A percentile compares a stretch with the other conserved stretches of the same genome.
These are phyloP conservation scores for Podargus strigoides DNA, from an alignment of 2,797 vertebrate genomes.

Conservation along the genomic window DNA sequence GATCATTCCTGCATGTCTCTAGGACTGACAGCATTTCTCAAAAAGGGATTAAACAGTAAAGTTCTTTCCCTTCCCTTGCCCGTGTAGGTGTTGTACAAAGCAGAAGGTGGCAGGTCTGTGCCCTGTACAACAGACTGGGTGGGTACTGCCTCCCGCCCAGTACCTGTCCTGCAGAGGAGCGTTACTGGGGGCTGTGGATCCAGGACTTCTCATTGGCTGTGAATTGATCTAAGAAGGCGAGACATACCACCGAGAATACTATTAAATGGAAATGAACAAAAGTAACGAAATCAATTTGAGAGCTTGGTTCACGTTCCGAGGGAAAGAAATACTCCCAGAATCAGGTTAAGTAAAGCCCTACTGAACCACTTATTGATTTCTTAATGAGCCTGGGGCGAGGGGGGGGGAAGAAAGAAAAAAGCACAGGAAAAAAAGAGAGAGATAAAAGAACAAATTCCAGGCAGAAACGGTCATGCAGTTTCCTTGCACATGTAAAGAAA, in stretches of 20 bases:
- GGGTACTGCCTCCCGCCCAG: rapidly evolving
- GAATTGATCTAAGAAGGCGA: not conserved
- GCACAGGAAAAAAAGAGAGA: not conserved
- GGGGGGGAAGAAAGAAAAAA: not conserved
- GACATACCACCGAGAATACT: not conserved
- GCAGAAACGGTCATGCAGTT: constrained; percentile 4
- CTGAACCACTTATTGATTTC: constrained; percentile 26
- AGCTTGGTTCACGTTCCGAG: not conserved
- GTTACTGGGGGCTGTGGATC: not conserved
- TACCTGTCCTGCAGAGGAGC: not conserved
- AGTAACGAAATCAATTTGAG: not conserved
- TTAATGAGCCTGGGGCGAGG: not conserved
- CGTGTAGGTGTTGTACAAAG: rapidly evolving
- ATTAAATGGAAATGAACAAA: not conserved
- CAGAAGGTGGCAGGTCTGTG: not conserved
- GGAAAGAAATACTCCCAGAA: not conserved
- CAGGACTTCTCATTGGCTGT: not conserved
- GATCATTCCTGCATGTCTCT: not conserved
- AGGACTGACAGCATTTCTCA: not conserved
- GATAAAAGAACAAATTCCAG: constrained; percentile 10
- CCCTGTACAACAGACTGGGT: not conserved
- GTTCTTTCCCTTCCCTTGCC: rapidly evolving
- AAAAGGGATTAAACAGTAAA: not conserved
- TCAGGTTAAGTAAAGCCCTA: constrained; percentile 8
- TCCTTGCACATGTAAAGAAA: not conserved